Conservation (phyloP, 2,113 vertebrate species). For the Archilochus colubris region DNA sequence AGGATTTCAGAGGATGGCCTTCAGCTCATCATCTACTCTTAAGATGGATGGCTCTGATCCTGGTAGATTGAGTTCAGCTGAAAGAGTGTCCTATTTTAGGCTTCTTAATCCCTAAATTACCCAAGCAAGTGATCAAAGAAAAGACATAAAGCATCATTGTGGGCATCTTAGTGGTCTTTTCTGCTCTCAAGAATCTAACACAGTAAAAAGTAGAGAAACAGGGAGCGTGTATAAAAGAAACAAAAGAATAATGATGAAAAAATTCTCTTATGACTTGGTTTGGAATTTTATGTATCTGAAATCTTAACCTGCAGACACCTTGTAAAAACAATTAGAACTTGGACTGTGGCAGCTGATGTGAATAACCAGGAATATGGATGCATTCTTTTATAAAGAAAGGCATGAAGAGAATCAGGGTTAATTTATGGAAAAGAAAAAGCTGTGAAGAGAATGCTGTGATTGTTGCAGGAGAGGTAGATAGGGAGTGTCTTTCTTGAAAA, state of each 20-base stretch:
- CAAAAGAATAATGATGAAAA: background rate
- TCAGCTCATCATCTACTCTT: background rate
- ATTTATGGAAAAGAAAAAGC: background rate
- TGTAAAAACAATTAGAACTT: background rate
- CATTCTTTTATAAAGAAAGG: background rate
- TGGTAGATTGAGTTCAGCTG: background rate
- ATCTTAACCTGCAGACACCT: background rate
- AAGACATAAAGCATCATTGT: background rate
- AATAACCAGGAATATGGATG: background rate
- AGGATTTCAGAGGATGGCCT: slow-evolving; percentile 31
- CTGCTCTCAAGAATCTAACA: background rate
- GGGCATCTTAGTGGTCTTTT: background rate
- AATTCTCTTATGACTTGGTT: background rate
- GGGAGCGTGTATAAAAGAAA: background rate
- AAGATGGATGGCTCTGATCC: background rate
- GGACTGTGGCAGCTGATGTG: background rate
- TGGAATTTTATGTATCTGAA: background rate
- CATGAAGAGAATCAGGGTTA: background rate
- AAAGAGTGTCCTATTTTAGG: background rate
- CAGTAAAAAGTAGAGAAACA: background rate
- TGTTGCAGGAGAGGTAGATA: background rate
- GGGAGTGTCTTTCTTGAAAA: background rate
- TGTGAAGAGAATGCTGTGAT: background rate
- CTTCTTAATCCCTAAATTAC: background rate
- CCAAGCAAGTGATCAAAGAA: background rate